Percentiles rank a stretch among this genome's conserved stretches.
Evolutionary conservation across 2,797 vertebrate species (phyloP).

Genomic region (Lagorchestes hirsutus): DNA sequence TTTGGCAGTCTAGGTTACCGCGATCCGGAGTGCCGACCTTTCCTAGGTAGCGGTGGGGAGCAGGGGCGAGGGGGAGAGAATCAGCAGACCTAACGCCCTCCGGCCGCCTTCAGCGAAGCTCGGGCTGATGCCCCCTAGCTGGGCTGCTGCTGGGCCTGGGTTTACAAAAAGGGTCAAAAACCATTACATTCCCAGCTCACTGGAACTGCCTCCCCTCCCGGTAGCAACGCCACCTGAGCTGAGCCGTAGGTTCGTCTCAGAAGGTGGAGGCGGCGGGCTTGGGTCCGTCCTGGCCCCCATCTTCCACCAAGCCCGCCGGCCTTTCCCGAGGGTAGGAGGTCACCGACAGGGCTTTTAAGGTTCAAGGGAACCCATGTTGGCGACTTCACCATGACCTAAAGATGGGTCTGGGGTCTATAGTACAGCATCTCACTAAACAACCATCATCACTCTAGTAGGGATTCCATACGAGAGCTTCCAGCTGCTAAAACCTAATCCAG

Average conservation of each 20-base stretch:
- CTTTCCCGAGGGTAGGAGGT: background rate
- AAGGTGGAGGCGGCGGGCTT: background rate
- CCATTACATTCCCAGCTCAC: background rate
- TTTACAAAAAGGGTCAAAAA: background rate
- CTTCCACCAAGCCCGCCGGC: background rate
- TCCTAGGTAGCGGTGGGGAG: background rate
- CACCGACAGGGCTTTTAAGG: background rate
- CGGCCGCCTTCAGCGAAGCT: background rate
- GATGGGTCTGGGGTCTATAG: background rate
- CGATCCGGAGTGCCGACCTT: background rate
- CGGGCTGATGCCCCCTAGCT: background rate
- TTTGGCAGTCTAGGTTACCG: background rate
- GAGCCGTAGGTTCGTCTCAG: background rate
- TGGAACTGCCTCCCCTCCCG: background rate
- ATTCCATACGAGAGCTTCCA: background rate
- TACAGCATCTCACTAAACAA: background rate
- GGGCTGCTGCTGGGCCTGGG: background rate
- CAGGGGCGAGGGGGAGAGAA: background rate
- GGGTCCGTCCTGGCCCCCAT: background rate
- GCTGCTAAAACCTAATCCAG: background rate
- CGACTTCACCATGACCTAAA: background rate
- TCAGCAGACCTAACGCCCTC: background rate
- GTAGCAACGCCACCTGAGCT: background rate
- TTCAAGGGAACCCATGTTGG: background rate
- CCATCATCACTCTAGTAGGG: background rate